These are phyloP conservation scores for Amphiprion percula DNA, from an alignment of 2,113 vertebrate species.

Conservation along the genomic window DNA sequence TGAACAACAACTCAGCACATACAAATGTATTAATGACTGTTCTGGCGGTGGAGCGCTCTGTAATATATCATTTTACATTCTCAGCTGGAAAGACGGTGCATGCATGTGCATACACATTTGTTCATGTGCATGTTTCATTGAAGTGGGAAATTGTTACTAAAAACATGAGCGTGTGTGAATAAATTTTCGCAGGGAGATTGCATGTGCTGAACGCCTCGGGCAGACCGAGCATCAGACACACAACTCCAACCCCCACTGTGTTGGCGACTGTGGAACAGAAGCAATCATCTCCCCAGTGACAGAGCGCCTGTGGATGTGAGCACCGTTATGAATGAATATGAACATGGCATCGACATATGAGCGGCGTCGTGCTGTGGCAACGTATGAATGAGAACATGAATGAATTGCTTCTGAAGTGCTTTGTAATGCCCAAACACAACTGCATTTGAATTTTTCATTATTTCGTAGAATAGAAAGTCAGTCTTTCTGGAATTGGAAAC, in stretches of 20 bases:
- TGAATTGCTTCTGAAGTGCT: constrained; percentile 17
- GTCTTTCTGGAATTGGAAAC: neutral
- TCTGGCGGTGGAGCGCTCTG: neutral
- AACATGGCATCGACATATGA: constrained; percentile 1
- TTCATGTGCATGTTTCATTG: neutral
- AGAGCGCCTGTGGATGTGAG: constrained; percentile 27
- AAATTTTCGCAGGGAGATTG: constrained; percentile 29
- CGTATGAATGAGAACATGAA: constrained; percentile 34
- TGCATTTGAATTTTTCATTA: constrained; percentile 1
- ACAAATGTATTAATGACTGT: neutral
- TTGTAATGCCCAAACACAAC: neutral
- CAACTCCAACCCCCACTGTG: constrained; percentile 20
- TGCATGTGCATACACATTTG: neutral
- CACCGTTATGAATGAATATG: constrained; percentile 31
- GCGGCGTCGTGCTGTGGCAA: neutral
- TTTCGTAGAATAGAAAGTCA: neutral
- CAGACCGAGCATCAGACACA: constrained; percentile 34
- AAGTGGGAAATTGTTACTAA: constrained; percentile 1
- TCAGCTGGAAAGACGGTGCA: neutral
- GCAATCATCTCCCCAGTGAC: constrained; percentile 32
- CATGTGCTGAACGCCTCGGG: constrained; percentile 30
- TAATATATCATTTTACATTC: neutral
- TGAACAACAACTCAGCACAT: neutral
- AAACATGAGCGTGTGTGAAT: constrained; percentile 2
- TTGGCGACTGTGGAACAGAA: constrained; percentile 32